These are phyloP conservation scores for Canis aureus DNA, from an alignment of 2,113 vertebrate genomes.

Conservation along the genomic window DNA sequence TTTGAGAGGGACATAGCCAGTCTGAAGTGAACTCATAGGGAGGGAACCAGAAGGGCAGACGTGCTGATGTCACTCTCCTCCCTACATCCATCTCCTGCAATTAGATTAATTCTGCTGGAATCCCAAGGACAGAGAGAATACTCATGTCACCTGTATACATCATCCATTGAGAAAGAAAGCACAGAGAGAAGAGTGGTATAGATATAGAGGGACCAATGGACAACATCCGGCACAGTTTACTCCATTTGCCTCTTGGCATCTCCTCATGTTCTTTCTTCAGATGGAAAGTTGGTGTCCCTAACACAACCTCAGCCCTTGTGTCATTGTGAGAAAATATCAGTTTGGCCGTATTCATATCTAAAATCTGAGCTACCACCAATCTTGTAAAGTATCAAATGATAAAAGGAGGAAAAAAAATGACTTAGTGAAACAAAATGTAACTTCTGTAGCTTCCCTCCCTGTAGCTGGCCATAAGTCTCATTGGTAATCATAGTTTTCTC, in stretches of 20 bases:
- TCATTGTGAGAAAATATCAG: background rate
- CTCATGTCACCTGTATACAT: background rate
- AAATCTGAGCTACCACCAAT: background rate
- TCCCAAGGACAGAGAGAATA: background rate
- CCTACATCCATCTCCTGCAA: background rate
- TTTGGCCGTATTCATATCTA: background rate
- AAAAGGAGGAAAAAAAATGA: background rate
- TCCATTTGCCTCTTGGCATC: background rate
- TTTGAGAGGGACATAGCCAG: background rate
- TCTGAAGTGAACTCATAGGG: background rate
- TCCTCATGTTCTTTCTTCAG: background rate
- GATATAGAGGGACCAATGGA: background rate
- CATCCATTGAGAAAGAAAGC: background rate
- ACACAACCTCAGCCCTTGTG: background rate
- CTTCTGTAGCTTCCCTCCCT: background rate
- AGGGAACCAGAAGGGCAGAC: background rate
- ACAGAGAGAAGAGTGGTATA: background rate
- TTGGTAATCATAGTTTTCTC: background rate
- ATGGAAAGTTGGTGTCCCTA: background rate
- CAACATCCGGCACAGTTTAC: background rate
- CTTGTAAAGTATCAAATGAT: background rate
- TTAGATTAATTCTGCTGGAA: background rate
- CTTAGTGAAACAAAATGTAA: background rate
- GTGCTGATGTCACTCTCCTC: background rate
- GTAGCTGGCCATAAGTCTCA: background rate